Evolutionary conservation across 1,140 invertebrate species (phyloP), one percentile per base, ranked within the genome.

Genomic region (Monomorium pharaonis): DNA sequence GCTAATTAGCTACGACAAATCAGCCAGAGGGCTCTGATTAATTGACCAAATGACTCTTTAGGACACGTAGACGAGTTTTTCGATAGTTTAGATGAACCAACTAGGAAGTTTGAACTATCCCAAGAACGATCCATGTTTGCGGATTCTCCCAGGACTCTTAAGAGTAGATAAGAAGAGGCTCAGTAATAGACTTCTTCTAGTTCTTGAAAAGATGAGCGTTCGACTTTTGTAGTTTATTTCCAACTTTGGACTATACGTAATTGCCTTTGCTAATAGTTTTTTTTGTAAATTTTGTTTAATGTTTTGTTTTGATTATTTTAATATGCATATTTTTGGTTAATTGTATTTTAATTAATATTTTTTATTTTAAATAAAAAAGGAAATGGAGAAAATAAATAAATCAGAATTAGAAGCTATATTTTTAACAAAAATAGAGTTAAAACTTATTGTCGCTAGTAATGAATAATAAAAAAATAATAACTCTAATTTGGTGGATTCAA

Each of bases 1-100:
- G 87, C 76, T 89, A 89, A 89, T 89, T 89, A 85, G 85, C 70
- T 70, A 56, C 62, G 58, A 83, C 70, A 65, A 89, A 86, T 86
- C 72, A 65, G 70, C 72, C 62, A 44, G 54, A 69, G 83, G 51
- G 47, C 27, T 54, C 56, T 72, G 24, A 30, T 58, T 89, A 89
- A 89, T 89, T 89, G 87, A 89, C 84, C 87, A 89, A 89, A 89
- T 72, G 72, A 58, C 54, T 62, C 62, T 70, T 49, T 42, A 16
- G 44, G 51, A 63, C 51, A 54, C 54, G 51, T 14, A 54, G 62
- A 81, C 87, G 33, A 89, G 88, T 89, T 89, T 89, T 89, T 89
- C 87, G 87, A 89, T 89, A 89, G 88, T 89, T 89, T 51, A 62
- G 72, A 21, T 54, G 56, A 88, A 74, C 62, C 42, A 72, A 58